Evolutionary conservation across 2,113 vertebrate species (phyloP), one percentile per base, ranked within the genome.

Genomic region (Chrysochloris asiatica): DNA sequence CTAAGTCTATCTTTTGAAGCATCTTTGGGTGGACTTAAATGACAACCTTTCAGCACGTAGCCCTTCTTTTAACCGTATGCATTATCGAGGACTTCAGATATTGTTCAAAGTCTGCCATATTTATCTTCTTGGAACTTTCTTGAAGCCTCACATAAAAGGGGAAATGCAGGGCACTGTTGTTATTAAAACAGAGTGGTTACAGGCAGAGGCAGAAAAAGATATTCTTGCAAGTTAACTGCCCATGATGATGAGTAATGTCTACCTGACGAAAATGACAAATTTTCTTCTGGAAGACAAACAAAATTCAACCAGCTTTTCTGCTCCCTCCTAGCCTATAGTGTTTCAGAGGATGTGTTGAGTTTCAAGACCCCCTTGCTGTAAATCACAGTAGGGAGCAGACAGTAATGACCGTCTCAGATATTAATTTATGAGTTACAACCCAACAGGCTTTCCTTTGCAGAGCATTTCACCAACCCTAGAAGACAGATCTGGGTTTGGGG

Each of bases 271-370:
- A 83, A 52, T 47, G n/a, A 79, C 4, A 90, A 2, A 67, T 54
- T 89, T 89, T n/a, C 88, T 93, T 54, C 75, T 4, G 71, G 21
- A 95, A 96, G 94, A 79, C 19, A 96, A 90, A 92, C 24, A 94
- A 56, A 0, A 78, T 50, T 2, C 48, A n/a, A 12, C 45, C 43
- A 2, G 5, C 0, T 28, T 88, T 13, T 50, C 36, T 61, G 50
- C 36, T 50, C 77, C 91, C 65, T 80, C 78, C 6, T 52, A 26
- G 2, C 56, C 5, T 63, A 80, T 77, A 84, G 54, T 10, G 38
- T 63, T 95, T 89, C 83, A 77, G 0, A 59, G 7, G 17, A 4
- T 56, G 41, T 61, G 83, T 47, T 96, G 43, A 61, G 5, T 56
- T 93, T 92, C 83, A 71, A 17, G 30, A 59, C 8, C 50, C 43